Percentiles rank a stretch among this genome's conserved stretches.
Conservation (phyloP, 2,797 vertebrate species). For the Arctocebus calabarensis region DNA sequence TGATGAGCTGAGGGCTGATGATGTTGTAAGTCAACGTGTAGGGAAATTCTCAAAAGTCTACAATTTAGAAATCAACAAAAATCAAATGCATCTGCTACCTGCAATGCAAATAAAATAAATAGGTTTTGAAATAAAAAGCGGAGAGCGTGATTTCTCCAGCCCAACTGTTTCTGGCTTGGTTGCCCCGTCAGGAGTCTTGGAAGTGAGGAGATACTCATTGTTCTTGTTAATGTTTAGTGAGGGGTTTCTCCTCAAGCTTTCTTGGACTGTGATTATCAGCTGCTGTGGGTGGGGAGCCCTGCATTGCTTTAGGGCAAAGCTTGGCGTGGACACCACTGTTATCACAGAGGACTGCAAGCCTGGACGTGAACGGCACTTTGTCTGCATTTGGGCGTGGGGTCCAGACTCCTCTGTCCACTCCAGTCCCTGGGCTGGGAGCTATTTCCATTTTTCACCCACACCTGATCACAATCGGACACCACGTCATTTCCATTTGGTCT, state of each 20-base stretch:
- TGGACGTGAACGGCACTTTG: neutral
- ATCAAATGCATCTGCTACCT: neutral
- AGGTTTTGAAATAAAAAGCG: neutral
- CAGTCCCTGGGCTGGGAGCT: neutral
- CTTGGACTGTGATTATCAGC: too few species aligned
- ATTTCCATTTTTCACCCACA: fast-evolving
- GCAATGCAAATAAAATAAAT: neutral
- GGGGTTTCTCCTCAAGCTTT: neutral
- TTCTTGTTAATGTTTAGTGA: neutral
- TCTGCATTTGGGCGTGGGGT: fast-evolving
- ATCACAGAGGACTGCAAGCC: neutral
- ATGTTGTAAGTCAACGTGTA: neutral
- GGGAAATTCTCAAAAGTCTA: too few species aligned
- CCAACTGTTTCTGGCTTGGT: too few species aligned
- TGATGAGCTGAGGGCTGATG: neutral
- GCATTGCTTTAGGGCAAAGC: too few species aligned
- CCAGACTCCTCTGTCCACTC: too few species aligned
- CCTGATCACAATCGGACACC: neutral
- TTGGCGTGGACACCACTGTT: too few species aligned
- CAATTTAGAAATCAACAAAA: neutral
- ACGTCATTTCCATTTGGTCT: fast-evolving
- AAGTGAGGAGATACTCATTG: neutral
- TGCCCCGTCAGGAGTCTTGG: fast-evolving
- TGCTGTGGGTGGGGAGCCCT: neutral
- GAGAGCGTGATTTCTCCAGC: fast-evolving